Conservation (phyloP, 2,797 vertebrate species). For the Tangara arthus region DNA sequence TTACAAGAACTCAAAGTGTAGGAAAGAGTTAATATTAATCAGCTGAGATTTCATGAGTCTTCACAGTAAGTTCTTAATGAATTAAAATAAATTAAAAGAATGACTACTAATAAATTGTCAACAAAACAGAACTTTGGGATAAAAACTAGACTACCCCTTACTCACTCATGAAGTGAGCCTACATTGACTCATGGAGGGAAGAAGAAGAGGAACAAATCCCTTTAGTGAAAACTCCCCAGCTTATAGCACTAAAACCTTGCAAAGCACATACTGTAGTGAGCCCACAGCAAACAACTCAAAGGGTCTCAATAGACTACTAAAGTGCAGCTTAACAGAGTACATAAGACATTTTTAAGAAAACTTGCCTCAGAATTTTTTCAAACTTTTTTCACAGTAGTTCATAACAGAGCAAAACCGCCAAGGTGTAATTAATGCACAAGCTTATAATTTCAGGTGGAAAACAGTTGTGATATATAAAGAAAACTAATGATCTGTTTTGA, state of each 20-base stretch:
- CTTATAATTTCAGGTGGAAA: not conserved
- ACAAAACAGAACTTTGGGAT: not conserved
- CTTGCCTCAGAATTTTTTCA: not conserved
- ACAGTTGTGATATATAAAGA: not conserved
- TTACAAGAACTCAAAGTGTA: not conserved
- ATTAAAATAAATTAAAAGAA: not conserved
- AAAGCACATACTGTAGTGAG: not conserved
- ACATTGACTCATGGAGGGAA: accelerated
- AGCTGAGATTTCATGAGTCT: not conserved
- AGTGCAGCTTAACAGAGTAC: not conserved
- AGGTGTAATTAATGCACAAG: not conserved
- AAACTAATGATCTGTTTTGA: not conserved
- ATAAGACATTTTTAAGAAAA: not conserved
- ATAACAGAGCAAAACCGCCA: not conserved
- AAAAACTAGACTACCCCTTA: not conserved
- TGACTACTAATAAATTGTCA: not conserved
- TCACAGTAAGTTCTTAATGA: not conserved
- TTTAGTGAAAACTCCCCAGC: not conserved
- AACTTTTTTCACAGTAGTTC: not conserved
- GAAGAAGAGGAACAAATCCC: not conserved
- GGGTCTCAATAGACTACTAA: not conserved
- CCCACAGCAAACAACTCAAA: not conserved
- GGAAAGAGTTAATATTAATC: not conserved
- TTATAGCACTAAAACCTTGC: not conserved
- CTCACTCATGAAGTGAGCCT: not conserved